phyloP scores from a whole-genome alignment of 1,140 invertebrate genomes.

The Calephelis virginiensis region DNA sequence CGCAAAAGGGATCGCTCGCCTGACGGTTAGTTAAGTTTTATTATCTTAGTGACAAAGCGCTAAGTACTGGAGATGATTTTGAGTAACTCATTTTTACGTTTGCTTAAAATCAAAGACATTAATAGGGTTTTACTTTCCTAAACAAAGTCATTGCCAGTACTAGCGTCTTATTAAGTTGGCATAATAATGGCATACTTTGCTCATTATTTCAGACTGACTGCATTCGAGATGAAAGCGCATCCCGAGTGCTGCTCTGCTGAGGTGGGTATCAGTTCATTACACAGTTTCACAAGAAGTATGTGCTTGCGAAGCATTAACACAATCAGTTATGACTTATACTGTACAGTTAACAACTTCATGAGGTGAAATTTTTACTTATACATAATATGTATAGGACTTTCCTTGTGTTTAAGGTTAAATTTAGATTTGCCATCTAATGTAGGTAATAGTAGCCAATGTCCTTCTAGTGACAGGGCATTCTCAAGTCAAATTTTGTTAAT shows the following conservation, averaged over 20 bases:
- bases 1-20: conserved; percentile 68
- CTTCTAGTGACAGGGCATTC: background rate
- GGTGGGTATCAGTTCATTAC: conserved; percentile 55
- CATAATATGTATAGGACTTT: no score
- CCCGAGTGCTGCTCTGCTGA: conserved; percentile 43
- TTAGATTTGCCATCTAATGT: no score
- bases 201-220: conserved; percentile 75
- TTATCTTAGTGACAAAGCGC: conserved; percentile 36
- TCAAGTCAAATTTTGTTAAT: background rate
- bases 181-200: conserved; percentile 74
- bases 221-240: conserved; percentile 58
- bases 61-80: conserved; percentile 41
- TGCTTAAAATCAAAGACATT: background rate
- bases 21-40: conserved; percentile 59
- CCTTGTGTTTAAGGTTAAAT: no score
- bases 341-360: background rate
- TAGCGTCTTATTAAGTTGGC: conserved; percentile 50
- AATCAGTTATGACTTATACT: background rate
- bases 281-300: conserved; percentile 5
- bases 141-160: conserved; percentile 43
- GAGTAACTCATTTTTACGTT: conserved; percentile 8
- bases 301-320: background rate
- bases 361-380: background rate
- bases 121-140: background rate
- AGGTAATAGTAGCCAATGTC: no score